These are phyloP conservation scores for Lithophane socia DNA, from an alignment of 2,888 invertebrate species.

Conservation along the genomic window DNA sequence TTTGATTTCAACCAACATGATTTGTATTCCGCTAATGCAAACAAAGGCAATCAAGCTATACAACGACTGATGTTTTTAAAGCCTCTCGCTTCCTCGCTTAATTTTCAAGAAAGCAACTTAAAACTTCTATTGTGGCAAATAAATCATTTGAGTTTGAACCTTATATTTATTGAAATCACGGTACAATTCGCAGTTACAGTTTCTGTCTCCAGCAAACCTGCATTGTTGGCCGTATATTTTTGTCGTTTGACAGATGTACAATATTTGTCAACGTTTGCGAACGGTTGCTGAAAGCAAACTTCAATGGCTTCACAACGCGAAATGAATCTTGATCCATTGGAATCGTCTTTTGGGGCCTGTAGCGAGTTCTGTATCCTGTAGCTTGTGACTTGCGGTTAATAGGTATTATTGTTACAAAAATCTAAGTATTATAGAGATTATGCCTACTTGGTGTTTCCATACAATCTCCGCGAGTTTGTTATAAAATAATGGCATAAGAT, in stretches of 20 bases:
- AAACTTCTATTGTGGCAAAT: slow-evolving; percentile 49
- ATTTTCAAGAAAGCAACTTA: slow-evolving; percentile 41
- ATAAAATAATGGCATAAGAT: no score
- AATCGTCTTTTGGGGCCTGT: slow-evolving; percentile 30
- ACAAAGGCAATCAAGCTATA: slow-evolving; percentile 37
- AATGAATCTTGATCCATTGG: slow-evolving; percentile 81
- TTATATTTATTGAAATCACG: slow-evolving; percentile 59
- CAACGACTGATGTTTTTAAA: slow-evolving; percentile 36
- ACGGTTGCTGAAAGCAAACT: slow-evolving; percentile 79
- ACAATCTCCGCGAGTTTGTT: not conserved
- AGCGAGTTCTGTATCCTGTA: slow-evolving; percentile 19
- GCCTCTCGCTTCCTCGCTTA: slow-evolving; percentile 16
- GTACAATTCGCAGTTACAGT: slow-evolving; percentile 45
- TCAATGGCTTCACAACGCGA: slow-evolving; percentile 76
- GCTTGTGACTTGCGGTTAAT: slow-evolving; percentile 7
- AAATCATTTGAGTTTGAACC: slow-evolving; percentile 53
- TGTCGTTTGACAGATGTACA: slow-evolving; percentile 82
- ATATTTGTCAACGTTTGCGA: slow-evolving; percentile 82
- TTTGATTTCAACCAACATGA: slow-evolving; percentile 42
- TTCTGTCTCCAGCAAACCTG: slow-evolving; percentile 60
- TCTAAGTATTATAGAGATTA: not conserved
- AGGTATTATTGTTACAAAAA: not conserved
- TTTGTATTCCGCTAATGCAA: slow-evolving; percentile 40
- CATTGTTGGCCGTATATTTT: slow-evolving; percentile 68
- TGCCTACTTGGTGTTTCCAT: no score